Evolutionary conservation across 1,140 invertebrate genomes (phyloP).

Genomic region (Philopotamus ludificatus): DNA sequence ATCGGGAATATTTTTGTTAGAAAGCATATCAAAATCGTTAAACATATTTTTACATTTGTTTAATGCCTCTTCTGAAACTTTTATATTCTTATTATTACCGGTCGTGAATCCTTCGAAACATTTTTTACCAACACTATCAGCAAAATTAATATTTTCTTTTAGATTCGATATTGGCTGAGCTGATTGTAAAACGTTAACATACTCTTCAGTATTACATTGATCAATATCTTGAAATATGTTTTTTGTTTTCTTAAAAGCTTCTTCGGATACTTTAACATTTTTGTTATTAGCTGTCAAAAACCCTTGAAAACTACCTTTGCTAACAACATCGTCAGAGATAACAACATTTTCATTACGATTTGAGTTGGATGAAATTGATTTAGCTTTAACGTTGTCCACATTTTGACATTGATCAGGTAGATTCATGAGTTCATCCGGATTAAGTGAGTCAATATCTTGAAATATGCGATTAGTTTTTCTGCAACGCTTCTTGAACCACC

Average conservation of each 20-base stretch:
- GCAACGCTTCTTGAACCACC: no score
- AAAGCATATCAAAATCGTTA: constrained; percentile 42
- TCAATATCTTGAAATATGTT: constrained; percentile 41
- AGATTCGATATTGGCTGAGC: neutral
- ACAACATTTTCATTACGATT: no score
- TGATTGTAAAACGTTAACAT: no score
- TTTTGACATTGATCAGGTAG: no score
- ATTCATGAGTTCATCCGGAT: no score
- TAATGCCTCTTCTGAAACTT: constrained; percentile 46
- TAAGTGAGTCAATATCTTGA: no score
- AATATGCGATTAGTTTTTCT: no score
- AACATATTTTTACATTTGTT: constrained; percentile 44
- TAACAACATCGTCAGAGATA: no score
- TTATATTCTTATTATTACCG: constrained; percentile 26
- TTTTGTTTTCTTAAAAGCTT: constrained; percentile 43
- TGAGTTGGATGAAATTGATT: no score
- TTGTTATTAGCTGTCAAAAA: constrained; percentile 46
- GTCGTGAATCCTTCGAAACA: constrained; percentile 40
- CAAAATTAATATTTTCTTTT: constrained; percentile 11
- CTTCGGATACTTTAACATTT: constrained; percentile 42
- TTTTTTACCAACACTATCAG: neutral
- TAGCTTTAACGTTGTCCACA: no score
- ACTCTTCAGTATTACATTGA: neutral
- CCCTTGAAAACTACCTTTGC: constrained; percentile 40
- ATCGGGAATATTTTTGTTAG: no score